These are phyloP conservation scores for Gymnosoma rotundatum DNA, from an alignment of 2,888 invertebrate genomes.

Conservation along the genomic window DNA sequence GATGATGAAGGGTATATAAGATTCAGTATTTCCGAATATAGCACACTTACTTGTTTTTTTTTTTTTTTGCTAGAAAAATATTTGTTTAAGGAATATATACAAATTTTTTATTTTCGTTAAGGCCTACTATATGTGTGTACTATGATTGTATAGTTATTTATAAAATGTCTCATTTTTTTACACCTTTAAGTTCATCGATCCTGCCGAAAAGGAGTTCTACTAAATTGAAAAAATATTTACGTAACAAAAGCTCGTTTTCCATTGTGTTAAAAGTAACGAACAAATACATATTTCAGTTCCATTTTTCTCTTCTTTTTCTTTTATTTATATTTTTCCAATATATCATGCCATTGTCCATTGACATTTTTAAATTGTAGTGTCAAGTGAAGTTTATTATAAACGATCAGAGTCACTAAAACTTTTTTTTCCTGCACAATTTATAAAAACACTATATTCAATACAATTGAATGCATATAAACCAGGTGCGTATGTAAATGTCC, in stretches of 20 bases:
- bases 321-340: constrained; percentile 26
- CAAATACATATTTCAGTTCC: too few species aligned
- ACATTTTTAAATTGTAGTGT: constrained; percentile 60
- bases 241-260: background rate
- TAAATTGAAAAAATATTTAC: background rate
- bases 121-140: too few species aligned
- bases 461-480: constrained; percentile 37
- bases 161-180: too few species aligned
- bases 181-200: too few species aligned
- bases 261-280: background rate
- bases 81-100: too few species aligned
- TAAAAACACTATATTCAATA: background rate
- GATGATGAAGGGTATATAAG: too few species aligned
- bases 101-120: too few species aligned
- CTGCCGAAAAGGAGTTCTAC: too few species aligned
- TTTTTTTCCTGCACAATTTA: background rate
- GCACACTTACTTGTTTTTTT: too few species aligned
- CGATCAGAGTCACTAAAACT: background rate
- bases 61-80: too few species aligned
- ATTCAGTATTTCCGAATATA: too few species aligned
- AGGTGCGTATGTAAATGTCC: constrained; percentile 64
- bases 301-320: constrained; percentile 1
- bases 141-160: background rate
- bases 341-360: constrained; percentile 48
- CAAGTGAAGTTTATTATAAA: constrained; percentile 48